Percentiles rank a stretch among this genome's conserved stretches.
phyloP scores from a whole-genome alignment of 2,113 vertebrate genomes.

The Rattus rattus region DNA sequence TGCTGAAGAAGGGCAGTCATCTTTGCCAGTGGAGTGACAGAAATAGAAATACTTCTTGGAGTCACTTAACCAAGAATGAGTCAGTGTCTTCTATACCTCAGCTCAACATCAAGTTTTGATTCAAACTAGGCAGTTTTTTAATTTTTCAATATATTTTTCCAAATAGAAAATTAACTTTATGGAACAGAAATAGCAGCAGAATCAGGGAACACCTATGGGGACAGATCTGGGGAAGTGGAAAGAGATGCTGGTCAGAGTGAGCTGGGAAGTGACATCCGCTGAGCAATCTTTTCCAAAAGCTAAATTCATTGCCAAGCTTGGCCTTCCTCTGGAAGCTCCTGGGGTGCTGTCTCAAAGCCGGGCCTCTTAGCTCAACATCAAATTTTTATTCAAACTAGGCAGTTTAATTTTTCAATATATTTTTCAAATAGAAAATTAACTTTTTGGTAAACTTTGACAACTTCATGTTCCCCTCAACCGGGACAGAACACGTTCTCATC shows the following conservation, averaged over 20 bases:
- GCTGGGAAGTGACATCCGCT: background rate
- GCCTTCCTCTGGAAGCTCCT: background rate
- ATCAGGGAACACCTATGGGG: background rate
- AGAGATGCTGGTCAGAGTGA: background rate
- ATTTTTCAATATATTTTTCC: too few relatives aligned
- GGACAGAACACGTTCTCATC: background rate
- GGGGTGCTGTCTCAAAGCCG: background rate
- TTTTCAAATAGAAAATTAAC: constrained; percentile 17
- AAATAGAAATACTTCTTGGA: too few relatives aligned
- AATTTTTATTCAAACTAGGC: background rate
- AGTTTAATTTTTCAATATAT: background rate
- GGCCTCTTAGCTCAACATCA: background rate
- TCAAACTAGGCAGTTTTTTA: too few relatives aligned
- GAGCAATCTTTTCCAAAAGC: background rate
- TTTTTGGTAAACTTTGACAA: background rate
- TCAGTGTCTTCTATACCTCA: too few relatives aligned
- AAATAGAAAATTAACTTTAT: too few relatives aligned
- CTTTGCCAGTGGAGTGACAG: background rate
- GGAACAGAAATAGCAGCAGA: rapidly evolving
- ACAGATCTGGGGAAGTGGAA: background rate
- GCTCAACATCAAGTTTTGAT: too few relatives aligned
- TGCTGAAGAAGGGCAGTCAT: background rate
- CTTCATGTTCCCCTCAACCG: background rate
- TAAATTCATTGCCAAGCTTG: background rate
- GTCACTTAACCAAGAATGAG: too few relatives aligned